Percentiles rank a stretch among this genome's conserved stretches.
phyloP scores from a whole-genome alignment of 2,113 vertebrate genomes.

The Lepidothrix coronata region DNA sequence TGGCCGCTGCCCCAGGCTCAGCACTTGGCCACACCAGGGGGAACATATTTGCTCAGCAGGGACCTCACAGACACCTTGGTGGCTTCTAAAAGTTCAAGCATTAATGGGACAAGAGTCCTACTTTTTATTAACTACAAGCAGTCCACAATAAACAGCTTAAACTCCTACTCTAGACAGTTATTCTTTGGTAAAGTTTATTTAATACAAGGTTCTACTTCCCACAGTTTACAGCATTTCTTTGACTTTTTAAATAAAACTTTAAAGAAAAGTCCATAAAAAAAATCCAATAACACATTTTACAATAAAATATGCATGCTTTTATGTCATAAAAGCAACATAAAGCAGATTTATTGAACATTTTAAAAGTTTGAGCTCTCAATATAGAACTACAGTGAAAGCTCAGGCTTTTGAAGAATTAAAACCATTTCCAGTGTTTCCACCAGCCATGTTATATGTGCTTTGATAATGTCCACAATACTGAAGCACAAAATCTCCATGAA shows the following conservation, averaged over 20 bases:
- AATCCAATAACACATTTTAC: background rate
- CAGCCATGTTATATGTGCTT: background rate
- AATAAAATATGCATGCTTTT: background rate
- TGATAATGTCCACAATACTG: background rate
- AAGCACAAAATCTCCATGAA: background rate
- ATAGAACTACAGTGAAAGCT: background rate
- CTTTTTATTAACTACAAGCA: background rate
- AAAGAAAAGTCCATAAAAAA: background rate
- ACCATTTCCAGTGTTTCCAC: background rate
- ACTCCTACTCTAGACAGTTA: background rate
- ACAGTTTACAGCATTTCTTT: conserved; percentile 80
- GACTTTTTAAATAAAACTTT: background rate
- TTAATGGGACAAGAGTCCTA: background rate
- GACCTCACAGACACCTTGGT: too few species aligned
- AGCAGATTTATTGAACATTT: background rate
- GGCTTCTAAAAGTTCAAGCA: background rate
- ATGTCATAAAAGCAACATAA: background rate
- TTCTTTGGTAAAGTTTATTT: background rate
- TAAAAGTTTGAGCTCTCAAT: background rate
- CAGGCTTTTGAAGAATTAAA: background rate
- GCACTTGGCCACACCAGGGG: background rate
- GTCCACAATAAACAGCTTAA: background rate
- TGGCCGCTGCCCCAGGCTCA: background rate
- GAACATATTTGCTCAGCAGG: background rate
- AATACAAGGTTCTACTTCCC: background rate